These are phyloP conservation scores for Sphaerolaimus hirsutus DNA, from an alignment of 2,888 invertebrate species.

Conservation along the genomic window DNA sequence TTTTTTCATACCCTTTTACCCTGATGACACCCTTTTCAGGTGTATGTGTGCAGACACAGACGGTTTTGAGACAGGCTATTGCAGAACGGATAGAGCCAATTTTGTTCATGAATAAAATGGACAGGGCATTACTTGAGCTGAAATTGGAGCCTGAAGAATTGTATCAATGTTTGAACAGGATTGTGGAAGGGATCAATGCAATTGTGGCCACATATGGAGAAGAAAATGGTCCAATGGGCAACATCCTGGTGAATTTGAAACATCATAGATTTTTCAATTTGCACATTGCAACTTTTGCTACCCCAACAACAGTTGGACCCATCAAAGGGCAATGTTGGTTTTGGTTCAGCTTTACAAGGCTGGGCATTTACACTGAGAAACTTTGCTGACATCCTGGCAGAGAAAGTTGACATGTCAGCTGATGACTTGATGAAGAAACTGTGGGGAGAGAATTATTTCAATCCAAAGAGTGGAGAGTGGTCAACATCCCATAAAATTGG, in stretches of 20 bases:
- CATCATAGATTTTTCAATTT: background rate
- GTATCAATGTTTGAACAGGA: constrained; percentile 37
- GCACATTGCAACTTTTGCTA: constrained; percentile 2
- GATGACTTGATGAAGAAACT: constrained; percentile 8
- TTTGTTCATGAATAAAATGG: constrained; percentile 13
- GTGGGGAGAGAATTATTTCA: constrained; percentile 10
- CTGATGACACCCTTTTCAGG: constrained; percentile 5
- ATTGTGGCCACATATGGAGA: constrained; percentile 9
- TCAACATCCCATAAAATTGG: constrained; percentile 4
- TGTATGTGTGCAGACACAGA: constrained; percentile 13
- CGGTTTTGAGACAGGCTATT: constrained; percentile 11
- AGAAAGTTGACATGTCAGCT: constrained; percentile 4
- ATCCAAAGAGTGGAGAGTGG: constrained; percentile 8
- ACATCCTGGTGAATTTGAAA: too few species aligned
- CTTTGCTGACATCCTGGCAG: constrained; percentile 8
- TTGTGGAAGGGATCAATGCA: constrained; percentile 8
- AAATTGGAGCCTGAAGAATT: constrained; percentile 64
- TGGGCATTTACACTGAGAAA: constrained; percentile 11
- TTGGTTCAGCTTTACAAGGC: constrained; percentile 11
- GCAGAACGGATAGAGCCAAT: constrained; percentile 10
- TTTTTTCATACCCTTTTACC: background rate
- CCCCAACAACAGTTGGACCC: constrained; percentile 7
- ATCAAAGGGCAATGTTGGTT: constrained; percentile 9
- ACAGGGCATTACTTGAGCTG: constrained; percentile 6
- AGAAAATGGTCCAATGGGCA: constrained; percentile 3